Evolutionary conservation across 2,888 invertebrate genomes (phyloP).

Genomic region (Diloba caeruleocephala): DNA sequence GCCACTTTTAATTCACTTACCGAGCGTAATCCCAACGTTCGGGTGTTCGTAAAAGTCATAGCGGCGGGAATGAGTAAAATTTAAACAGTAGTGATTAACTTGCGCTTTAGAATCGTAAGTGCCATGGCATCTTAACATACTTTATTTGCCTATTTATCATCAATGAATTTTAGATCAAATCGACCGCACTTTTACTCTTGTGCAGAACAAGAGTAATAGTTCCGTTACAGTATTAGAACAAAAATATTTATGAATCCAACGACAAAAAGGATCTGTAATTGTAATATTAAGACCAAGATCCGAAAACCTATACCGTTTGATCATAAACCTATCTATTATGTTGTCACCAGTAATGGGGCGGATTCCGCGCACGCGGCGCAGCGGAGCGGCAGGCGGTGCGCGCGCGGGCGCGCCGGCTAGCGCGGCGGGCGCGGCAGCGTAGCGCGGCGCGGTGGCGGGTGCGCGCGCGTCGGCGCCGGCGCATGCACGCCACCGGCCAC

Average conservation of each 20-base stretch:
- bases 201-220: too few relatives aligned
- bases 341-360: slow-evolving; percentile 38
- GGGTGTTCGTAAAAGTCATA: slow-evolving; percentile 15
- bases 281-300: too few relatives aligned
- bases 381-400: slow-evolving; percentile 57
- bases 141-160: too few relatives aligned
- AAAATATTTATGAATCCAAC: too few relatives aligned
- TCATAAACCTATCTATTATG: neutral
- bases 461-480: slow-evolving; percentile 90
- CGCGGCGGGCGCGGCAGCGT: slow-evolving; percentile 74
- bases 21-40: slow-evolving; percentile 22
- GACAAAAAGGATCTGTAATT: too few relatives aligned
- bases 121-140: too few relatives aligned
- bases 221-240: too few relatives aligned
- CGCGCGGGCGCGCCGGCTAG: slow-evolving; percentile 60
- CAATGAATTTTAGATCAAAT: too few relatives aligned
- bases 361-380: slow-evolving; percentile 47
- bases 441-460: slow-evolving; percentile 89
- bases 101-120: too few relatives aligned
- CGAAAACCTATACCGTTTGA: too few relatives aligned
- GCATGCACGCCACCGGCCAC: slow-evolving; percentile 97
- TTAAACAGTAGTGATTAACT: neutral
- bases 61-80: slow-evolving; percentile 11
- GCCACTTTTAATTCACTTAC: slow-evolving; percentile 46
- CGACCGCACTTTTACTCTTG: too few relatives aligned